Percentiles rank a stretch among this genome's conserved stretches.
Conservation (phyloP, 2,797 vertebrate genomes). For the Amblyraja radiata region DNA sequence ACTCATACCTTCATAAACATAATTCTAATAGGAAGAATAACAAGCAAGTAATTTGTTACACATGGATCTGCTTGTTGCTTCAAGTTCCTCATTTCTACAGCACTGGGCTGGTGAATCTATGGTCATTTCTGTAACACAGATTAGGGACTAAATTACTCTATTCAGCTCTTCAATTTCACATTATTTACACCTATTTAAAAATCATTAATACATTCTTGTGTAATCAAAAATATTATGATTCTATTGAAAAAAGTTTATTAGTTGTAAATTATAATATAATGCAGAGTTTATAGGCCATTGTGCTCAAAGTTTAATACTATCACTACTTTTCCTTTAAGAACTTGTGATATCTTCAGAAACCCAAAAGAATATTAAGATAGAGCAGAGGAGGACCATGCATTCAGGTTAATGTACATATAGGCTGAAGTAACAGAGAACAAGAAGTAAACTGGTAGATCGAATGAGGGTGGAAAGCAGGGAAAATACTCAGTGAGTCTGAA, state of each 20-base stretch:
- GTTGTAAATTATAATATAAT: not conserved
- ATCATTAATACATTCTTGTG: not conserved
- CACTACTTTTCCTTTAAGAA: not conserved
- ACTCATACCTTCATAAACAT: not conserved
- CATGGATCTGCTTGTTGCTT: not conserved
- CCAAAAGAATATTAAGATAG: not conserved
- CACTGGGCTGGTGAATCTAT: not conserved
- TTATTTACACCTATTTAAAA: not conserved
- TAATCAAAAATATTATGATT: not conserved
- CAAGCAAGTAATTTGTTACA: constrained; percentile 2
- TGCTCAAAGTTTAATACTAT: not conserved
- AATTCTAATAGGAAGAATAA: not conserved
- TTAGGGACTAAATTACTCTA: not conserved
- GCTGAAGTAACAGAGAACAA: not conserved
- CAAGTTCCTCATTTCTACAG: not conserved
- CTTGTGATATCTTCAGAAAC: not conserved
- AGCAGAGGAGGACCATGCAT: not conserved
- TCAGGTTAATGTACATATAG: not conserved
- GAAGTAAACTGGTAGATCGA: not conserved
- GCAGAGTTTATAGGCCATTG: not conserved
- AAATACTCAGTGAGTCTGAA: not conserved
- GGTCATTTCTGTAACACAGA: not conserved
- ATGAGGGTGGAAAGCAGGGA: not conserved
- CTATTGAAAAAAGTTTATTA: not conserved
- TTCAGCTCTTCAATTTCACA: not conserved